Evolutionary conservation across 1,140 invertebrate species (phyloP).

Genomic region (Adelges cooleyi): DNA sequence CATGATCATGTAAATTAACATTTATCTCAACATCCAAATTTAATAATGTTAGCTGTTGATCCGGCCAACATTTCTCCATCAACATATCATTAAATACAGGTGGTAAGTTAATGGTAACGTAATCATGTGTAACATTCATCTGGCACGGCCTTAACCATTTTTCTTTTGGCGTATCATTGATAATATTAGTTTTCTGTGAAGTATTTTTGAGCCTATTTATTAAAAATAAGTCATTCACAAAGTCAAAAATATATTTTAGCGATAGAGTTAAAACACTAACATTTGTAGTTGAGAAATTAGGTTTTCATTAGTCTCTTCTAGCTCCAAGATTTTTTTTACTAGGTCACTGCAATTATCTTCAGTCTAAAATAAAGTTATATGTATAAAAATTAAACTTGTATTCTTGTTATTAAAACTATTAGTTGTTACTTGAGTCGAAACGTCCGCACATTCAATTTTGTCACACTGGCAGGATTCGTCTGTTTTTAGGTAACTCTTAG

Average conservation of each 20-base stretch:
- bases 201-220: slow-evolving; percentile 3
- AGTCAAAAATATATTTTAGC: background rate
- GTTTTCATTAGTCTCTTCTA: background rate
- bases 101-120: slow-evolving; percentile 34
- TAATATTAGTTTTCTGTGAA: background rate
- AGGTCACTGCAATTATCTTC: background rate
- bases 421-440: background rate
- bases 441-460: background rate
- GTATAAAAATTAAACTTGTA: background rate
- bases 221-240: background rate
- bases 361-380: background rate
- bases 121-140: background rate
- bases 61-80: slow-evolving; percentile 38
- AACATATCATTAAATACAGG: slow-evolving; percentile 39
- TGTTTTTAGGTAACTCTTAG: slow-evolving; percentile 11
- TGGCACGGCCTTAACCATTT: slow-evolving; percentile 3
- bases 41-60: slow-evolving; percentile 36
- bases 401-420: background rate
- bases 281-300: slow-evolving; percentile 5
- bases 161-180: background rate
- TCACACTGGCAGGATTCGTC: slow-evolving; percentile 35
- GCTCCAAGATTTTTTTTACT: background rate
- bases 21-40: background rate
- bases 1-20: background rate
- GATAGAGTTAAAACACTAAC: background rate